phyloP scores from a whole-genome alignment of 2,888 invertebrate species.

The Myopa tessellatipennis region DNA sequence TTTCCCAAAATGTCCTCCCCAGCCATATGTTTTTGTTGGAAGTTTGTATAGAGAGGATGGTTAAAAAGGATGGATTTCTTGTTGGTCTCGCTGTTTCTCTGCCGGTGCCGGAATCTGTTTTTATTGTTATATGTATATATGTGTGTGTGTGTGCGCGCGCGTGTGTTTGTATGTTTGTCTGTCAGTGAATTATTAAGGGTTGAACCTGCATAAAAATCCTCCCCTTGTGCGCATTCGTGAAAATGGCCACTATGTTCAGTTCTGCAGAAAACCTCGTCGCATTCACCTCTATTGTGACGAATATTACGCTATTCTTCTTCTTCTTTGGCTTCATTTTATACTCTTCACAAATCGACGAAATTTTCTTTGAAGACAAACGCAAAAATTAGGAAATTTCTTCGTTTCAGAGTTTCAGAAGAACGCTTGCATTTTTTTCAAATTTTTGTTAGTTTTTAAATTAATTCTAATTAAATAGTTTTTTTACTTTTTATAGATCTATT shows the following conservation, averaged over 20 bases:
- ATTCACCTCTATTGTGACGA: neutral
- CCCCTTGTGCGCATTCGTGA: conserved; percentile 23
- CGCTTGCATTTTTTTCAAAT: neutral
- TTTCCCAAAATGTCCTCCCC: conserved; percentile 26
- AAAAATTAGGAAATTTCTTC: neutral
- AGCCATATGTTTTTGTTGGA: conserved; percentile 29
- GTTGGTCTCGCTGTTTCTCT: neutral
- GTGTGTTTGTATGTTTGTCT: conserved; percentile 4
- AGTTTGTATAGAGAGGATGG: neutral
- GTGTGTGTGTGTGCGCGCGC: neutral
- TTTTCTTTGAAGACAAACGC: neutral
- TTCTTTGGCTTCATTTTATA: neutral
- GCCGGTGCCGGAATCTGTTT: neutral
- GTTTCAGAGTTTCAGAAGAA: neutral
- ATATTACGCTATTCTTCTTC: neutral
- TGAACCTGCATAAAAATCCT: conserved; percentile 16
- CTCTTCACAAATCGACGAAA: neutral
- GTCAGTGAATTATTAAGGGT: conserved; percentile 11
- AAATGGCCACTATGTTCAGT: conserved; percentile 24
- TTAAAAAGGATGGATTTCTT: conserved; percentile 5
- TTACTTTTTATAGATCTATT: neutral
- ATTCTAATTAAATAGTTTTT: neutral
- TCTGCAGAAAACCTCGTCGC: conserved; percentile 1
- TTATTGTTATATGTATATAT: neutral
- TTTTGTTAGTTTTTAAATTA: neutral